These are phyloP conservation scores for Nycticorax nycticorax DNA, from an alignment of 2,113 vertebrate species.

Conservation along the genomic window DNA sequence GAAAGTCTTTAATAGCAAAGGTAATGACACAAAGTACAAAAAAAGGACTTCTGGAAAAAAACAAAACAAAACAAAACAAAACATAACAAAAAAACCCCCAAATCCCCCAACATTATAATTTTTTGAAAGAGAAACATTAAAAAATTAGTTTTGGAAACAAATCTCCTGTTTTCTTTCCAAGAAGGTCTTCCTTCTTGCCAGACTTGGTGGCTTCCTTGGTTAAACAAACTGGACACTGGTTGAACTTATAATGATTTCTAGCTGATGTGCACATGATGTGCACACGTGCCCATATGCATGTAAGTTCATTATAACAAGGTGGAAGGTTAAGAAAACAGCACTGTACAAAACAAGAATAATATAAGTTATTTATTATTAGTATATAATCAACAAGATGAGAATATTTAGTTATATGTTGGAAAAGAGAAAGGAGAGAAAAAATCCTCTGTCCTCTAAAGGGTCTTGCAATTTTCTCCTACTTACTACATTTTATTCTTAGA, in stretches of 20 bases:
- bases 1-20: background rate
- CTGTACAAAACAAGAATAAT: background rate
- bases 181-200: background rate
- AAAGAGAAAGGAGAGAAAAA: background rate
- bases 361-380: background rate
- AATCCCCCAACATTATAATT: rapidly evolving
- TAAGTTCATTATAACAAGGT: background rate
- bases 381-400: background rate
- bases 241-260: background rate
- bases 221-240: background rate
- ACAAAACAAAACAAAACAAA: background rate
- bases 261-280: background rate
- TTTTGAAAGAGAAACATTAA: background rate
- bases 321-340: background rate
- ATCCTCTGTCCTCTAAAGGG: background rate
- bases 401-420: background rate
- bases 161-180: background rate
- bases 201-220: background rate
- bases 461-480: background rate
- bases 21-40: background rate
- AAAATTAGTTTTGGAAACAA: background rate
- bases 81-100: too few relatives aligned
- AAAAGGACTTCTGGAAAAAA: background rate
- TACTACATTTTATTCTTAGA: background rate
- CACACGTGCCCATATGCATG: too few relatives aligned